Conservation (phyloP, 1,140 invertebrate genomes). For the Delia radicum region DNA sequence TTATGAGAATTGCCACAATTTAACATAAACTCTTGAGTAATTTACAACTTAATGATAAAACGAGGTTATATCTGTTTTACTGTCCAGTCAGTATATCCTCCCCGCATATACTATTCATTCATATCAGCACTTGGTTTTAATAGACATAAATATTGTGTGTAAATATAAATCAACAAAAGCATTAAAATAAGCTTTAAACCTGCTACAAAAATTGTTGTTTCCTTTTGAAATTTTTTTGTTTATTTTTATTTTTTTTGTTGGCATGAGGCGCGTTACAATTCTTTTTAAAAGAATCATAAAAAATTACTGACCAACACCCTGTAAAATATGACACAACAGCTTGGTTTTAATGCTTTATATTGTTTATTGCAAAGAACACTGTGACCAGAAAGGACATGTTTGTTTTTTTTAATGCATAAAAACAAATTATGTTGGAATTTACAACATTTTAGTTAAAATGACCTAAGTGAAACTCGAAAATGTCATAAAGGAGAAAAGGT, state of each 20-base stretch:
- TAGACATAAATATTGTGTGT: background rate
- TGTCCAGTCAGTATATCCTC: background rate
- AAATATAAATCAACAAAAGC: slow-evolving; percentile 14
- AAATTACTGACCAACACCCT: background rate
- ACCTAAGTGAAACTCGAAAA: no score
- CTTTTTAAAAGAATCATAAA: background rate
- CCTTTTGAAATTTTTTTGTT: background rate
- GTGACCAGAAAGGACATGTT: no score
- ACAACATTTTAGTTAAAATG: no score
- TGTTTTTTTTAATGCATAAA: no score
- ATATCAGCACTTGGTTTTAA: background rate
- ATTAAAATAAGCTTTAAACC: slow-evolving; percentile 15
- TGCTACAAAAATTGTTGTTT: background rate
- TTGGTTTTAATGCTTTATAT: background rate
- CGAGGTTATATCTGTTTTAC: background rate
- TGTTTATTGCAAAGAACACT: no score
- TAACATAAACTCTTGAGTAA: slow-evolving; percentile 29
- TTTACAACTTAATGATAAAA: slow-evolving; percentile 29
- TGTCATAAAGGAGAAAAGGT: no score
- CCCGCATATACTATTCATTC: background rate
- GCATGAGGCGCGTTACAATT: no score
- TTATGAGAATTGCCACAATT: slow-evolving; percentile 27
- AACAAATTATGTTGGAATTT: no score
- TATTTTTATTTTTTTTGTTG: background rate
- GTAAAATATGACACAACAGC: background rate